Evolutionary conservation across 1,140 invertebrate species (phyloP).

Genomic region (Samia ricini): DNA sequence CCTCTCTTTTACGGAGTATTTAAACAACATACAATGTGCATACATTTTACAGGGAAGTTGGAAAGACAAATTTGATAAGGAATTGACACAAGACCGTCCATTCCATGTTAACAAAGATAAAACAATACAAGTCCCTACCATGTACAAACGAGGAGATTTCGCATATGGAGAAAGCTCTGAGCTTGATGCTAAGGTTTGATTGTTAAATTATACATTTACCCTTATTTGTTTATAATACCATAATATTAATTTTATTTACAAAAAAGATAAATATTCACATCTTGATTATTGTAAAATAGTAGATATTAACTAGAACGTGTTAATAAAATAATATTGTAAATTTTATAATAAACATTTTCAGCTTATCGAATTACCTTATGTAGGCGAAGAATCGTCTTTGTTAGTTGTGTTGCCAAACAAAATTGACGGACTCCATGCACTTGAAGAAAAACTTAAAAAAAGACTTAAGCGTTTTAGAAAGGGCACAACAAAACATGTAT

Average conservation of each 20-base stretch:
- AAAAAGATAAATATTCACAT: too few species aligned
- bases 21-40: too few species aligned
- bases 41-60: conserved; percentile 44
- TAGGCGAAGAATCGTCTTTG: conserved; percentile 47
- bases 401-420: conserved; percentile 52
- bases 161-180: conserved; percentile 43
- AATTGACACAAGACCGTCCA: conserved; percentile 34
- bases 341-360: conserved; percentile 18
- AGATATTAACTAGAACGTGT: too few species aligned
- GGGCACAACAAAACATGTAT: conserved; percentile 28
- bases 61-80: conserved; percentile 39
- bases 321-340: background rate
- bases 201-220: background rate
- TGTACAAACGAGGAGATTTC: conserved; percentile 41
- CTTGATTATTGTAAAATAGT: too few species aligned
- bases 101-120: conserved; percentile 53
- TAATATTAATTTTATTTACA: too few species aligned
- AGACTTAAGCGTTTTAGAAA: conserved; percentile 34
- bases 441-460: conserved; percentile 52
- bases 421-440: conserved; percentile 41
- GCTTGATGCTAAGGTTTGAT: conserved; percentile 52
- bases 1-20: too few species aligned
- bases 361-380: conserved; percentile 55
- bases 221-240: background rate
- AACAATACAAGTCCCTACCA: conserved; percentile 43